Evolutionary conservation across 2,113 vertebrate species (phyloP).

Genomic region (Scytalopus superciliaris): DNA sequence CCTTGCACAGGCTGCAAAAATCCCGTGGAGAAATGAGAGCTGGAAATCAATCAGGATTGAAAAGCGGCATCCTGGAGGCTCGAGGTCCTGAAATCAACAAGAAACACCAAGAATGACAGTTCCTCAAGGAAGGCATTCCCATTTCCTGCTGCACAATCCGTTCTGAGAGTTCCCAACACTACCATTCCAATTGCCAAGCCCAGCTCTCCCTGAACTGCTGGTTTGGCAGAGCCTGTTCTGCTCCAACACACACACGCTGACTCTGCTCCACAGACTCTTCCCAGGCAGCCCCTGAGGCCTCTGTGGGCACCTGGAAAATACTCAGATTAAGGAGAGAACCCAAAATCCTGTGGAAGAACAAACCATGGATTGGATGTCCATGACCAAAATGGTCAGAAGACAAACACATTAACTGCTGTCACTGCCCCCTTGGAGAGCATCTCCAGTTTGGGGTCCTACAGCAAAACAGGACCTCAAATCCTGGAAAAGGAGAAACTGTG

Average conservation of each 20-base stretch:
- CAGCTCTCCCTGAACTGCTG: background rate
- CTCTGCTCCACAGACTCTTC: background rate
- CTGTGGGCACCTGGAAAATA: background rate
- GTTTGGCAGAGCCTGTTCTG: background rate
- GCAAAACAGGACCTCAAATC: background rate
- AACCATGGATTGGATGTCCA: accelerated
- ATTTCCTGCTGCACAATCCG: accelerated
- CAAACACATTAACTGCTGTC: background rate
- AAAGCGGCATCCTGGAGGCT: background rate
- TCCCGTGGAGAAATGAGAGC: accelerated
- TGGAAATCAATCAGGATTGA: background rate
- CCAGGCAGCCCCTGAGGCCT: background rate
- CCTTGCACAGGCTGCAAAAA: background rate
- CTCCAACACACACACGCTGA: background rate
- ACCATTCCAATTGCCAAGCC: background rate
- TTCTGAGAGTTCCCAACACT: accelerated
- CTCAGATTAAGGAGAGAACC: background rate
- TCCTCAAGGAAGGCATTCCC: background rate
- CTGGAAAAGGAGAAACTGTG: background rate
- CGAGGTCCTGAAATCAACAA: accelerated
- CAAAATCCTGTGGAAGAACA: background rate
- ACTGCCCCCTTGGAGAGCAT: accelerated
- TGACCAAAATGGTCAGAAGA: background rate
- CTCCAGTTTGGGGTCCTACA: background rate
- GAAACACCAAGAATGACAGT: accelerated